Conservation (phyloP, 2,113 vertebrate genomes). For the Hydrolagus affinis region DNA sequence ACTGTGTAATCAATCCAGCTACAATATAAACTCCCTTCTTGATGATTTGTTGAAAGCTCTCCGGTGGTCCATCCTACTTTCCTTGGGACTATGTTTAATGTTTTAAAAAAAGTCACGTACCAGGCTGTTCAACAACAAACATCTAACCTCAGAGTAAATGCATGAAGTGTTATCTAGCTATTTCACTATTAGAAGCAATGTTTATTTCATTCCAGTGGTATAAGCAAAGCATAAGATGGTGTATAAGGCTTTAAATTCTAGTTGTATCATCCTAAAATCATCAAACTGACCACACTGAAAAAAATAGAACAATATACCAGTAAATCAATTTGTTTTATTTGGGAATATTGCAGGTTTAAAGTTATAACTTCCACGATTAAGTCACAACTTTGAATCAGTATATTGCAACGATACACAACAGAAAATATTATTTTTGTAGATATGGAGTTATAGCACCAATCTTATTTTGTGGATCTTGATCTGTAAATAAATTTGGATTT, state of each 20-base stretch:
- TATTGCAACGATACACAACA: not conserved
- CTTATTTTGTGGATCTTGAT: not conserved
- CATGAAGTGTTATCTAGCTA: too few species aligned
- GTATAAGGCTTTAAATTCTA: not conserved
- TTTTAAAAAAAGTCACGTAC: too few species aligned
- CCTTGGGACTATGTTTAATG: too few species aligned
- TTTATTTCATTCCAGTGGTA: too few species aligned
- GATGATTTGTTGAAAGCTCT: too few species aligned
- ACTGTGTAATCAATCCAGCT: too few species aligned
- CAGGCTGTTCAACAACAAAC: too few species aligned
- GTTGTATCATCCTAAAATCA: not conserved
- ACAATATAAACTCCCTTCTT: too few species aligned
- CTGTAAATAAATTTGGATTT: not conserved
- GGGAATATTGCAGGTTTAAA: constrained; percentile 13
- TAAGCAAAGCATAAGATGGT: too few species aligned
- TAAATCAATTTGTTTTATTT: constrained; percentile 25
- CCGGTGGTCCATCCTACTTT: too few species aligned
- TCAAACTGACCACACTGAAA: not conserved
- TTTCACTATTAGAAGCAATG: too few species aligned
- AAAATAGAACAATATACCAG: not conserved
- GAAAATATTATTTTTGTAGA: not conserved
- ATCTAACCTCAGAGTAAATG: too few species aligned
- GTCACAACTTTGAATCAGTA: not conserved
- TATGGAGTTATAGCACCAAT: constrained; percentile 12
- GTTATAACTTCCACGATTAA: not conserved